These are phyloP conservation scores for Perdita meconis DNA, from an alignment of 2,888 invertebrate genomes.

Conservation along the genomic window DNA sequence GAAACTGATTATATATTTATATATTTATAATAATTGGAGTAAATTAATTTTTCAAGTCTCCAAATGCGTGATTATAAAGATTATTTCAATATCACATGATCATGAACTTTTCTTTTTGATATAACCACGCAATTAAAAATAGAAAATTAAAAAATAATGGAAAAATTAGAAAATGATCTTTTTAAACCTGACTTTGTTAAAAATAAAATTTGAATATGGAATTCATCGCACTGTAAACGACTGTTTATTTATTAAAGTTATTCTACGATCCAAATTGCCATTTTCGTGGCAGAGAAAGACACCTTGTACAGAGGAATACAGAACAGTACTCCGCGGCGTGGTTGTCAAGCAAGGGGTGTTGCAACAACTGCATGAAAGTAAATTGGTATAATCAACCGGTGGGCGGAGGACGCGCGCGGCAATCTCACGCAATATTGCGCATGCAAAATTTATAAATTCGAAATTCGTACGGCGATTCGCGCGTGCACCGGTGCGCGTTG, in stretches of 20 bases:
- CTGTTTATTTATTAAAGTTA: neutral
- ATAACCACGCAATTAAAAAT: too few species aligned
- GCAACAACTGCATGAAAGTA: constrained; percentile 72
- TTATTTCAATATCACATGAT: too few species aligned
- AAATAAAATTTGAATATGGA: too few species aligned
- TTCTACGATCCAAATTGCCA: neutral
- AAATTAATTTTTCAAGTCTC: too few species aligned
- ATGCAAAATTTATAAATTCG: constrained; percentile 72
- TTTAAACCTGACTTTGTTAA: too few species aligned
- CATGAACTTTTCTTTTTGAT: too few species aligned
- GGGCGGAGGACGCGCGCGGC: constrained; percentile 54
- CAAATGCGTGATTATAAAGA: too few species aligned
- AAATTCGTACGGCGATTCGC: constrained; percentile 41
- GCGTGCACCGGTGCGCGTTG: neutral
- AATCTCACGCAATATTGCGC: constrained; percentile 69
- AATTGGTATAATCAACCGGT: constrained; percentile 74
- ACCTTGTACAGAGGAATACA: constrained; percentile 29
- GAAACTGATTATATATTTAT: too few species aligned
- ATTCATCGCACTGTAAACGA: too few species aligned
- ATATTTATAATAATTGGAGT: too few species aligned
- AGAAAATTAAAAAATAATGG: too few species aligned
- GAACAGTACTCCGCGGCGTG: constrained; percentile 44
- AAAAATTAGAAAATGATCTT: too few species aligned
- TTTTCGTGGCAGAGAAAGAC: constrained; percentile 8
- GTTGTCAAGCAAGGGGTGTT: constrained; percentile 8